Evolutionary conservation across 1,140 invertebrate genomes (phyloP).

Genomic region (Drosophila pruinosa): DNA sequence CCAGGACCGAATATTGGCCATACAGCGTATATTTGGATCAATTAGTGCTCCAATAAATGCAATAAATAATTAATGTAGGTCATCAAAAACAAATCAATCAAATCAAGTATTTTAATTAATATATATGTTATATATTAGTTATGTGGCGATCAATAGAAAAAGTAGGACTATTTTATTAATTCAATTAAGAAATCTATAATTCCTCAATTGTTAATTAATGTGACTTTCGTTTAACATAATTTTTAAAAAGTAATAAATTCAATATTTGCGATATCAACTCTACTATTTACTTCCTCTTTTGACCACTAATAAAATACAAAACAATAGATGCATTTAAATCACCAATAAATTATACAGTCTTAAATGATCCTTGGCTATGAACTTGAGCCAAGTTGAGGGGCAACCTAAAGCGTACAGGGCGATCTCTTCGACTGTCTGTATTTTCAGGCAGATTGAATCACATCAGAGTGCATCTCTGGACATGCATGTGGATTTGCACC

Average conservation of each 20-base stretch:
- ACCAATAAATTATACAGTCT: too few species aligned
- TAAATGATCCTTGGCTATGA: background rate
- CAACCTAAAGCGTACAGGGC: background rate
- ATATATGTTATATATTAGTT: background rate
- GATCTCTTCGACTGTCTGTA: background rate
- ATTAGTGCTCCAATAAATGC: background rate
- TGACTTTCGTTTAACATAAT: too few species aligned
- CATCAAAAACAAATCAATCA: background rate
- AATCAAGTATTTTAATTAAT: background rate
- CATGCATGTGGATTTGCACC: background rate
- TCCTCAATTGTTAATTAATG: too few species aligned
- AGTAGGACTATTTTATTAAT: too few species aligned
- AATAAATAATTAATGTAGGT: background rate
- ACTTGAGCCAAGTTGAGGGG: background rate
- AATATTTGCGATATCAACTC: too few species aligned
- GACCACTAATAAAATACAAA: too few species aligned
- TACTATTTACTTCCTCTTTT: too few species aligned
- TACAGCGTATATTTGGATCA: background rate
- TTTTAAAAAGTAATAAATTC: too few species aligned
- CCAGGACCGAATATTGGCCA: background rate
- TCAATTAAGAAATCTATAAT: too few species aligned
- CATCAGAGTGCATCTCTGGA: background rate
- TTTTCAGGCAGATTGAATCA: too few species aligned
- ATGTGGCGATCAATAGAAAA: too few species aligned
- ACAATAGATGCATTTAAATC: too few species aligned